A percentile compares a stretch with the other conserved stretches of the same genome.
These are phyloP conservation scores for Gulo gulo DNA, from an alignment of 2,113 vertebrate genomes.

Conservation along the genomic window DNA sequence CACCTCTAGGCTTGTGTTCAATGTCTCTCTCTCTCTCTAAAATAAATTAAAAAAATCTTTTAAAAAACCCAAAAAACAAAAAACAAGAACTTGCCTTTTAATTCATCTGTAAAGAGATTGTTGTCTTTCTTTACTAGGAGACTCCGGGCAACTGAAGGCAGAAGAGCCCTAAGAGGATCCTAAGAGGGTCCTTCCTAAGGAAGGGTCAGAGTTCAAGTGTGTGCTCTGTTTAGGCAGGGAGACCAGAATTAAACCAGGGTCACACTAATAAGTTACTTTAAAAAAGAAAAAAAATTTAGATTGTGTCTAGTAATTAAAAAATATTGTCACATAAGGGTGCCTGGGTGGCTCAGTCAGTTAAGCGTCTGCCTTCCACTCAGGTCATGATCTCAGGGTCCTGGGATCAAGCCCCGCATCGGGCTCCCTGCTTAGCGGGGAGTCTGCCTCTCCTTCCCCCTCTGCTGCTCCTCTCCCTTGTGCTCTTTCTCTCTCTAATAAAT, in stretches of 20 bases:
- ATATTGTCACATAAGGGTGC: neutral
- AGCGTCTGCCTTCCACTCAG: neutral
- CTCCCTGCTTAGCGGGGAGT: neutral
- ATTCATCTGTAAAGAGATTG: neutral
- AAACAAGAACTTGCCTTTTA: neutral
- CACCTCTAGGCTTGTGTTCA: neutral
- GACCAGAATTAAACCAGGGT: neutral
- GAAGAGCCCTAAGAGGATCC: neutral
- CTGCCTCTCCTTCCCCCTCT: neutral
- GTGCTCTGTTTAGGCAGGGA: neutral
- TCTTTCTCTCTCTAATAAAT: neutral
- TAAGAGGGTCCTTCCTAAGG: neutral
- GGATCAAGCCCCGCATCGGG: fast-evolving
- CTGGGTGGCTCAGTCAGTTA: neutral
- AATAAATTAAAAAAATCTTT: neutral
- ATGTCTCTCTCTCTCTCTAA: neutral
- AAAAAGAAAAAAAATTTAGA: neutral
- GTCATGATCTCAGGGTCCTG: neutral
- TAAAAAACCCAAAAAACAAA: neutral
- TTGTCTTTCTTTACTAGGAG: neutral
- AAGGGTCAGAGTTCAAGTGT: neutral
- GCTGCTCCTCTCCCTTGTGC: neutral
- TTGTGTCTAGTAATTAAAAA: neutral
- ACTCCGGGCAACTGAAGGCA: neutral
- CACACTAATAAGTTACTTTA: neutral